These are phyloP conservation scores for Carcinoscorpius rotundicauda DNA, from an alignment of 1,140 invertebrate genomes.

Conservation along the genomic window DNA sequence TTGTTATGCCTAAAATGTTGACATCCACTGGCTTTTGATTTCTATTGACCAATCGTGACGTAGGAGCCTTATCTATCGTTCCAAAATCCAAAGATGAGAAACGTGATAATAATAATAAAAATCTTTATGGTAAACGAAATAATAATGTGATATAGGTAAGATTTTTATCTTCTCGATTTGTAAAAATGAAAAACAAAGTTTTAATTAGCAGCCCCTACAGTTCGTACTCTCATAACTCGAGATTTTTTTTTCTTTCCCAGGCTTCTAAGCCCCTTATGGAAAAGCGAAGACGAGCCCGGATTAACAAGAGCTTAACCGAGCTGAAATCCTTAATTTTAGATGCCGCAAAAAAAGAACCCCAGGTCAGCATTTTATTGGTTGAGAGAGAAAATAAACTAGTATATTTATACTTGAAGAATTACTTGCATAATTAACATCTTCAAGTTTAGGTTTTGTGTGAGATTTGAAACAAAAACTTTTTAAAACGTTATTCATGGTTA, in stretches of 20 bases:
- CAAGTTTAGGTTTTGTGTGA: neutral
- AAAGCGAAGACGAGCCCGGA: constrained; percentile 49
- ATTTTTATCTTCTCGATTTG: too few relatives aligned
- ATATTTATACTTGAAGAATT: neutral
- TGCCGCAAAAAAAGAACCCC: constrained; percentile 8
- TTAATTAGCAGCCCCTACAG: too few relatives aligned
- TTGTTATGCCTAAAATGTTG: too few relatives aligned
- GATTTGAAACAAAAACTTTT: neutral
- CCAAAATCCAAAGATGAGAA: too few relatives aligned
- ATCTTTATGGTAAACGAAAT: too few relatives aligned
- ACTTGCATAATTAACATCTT: neutral
- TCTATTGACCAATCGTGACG: too few relatives aligned
- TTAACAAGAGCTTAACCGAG: constrained; percentile 49
- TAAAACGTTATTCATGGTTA: neutral
- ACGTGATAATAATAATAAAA: too few relatives aligned
- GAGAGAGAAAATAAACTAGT: neutral
- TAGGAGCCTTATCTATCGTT: too few relatives aligned
- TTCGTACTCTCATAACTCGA: too few relatives aligned
- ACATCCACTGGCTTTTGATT: too few relatives aligned
- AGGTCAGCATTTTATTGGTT: neutral
- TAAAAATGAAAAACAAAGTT: too few relatives aligned
- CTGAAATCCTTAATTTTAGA: constrained; percentile 36
- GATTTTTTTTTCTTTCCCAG: constrained; percentile 43
- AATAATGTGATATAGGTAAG: too few relatives aligned
- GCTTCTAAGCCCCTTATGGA: constrained; percentile 67